These are phyloP conservation scores for Onychomys leucogaster DNA, from an alignment of 2,797 vertebrate genomes.

Conservation along the genomic window DNA sequence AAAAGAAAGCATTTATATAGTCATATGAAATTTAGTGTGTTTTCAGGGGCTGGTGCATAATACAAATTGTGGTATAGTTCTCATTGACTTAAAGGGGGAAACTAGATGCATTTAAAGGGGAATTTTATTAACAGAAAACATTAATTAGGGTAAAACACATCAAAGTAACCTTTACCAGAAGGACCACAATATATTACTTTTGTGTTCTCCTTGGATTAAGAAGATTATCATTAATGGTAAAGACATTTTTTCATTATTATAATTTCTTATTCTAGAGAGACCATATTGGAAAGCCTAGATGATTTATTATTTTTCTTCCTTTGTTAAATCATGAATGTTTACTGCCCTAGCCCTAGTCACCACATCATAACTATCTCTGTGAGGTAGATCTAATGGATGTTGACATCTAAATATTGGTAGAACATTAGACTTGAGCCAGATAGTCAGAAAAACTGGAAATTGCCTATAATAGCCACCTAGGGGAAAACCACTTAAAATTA, in stretches of 20 bases:
- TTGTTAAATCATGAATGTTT: constrained; percentile 34
- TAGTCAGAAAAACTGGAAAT: constrained; percentile 25
- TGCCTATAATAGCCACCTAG: not conserved
- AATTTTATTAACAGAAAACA: constrained; percentile 10
- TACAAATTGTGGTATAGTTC: constrained; percentile 11
- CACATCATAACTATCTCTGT: constrained; percentile 53
- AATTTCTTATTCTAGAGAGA: not conserved
- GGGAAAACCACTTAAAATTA: not conserved
- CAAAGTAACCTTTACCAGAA: constrained; percentile 22
- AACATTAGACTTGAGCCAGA: constrained; percentile 25
- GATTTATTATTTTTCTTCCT: constrained; percentile 22
- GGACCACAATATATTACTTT: not conserved
- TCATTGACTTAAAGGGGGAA: constrained; percentile 20
- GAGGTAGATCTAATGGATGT: constrained; percentile 24
- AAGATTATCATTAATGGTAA: not conserved
- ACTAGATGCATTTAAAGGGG: constrained; percentile 12
- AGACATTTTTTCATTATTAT: not conserved
- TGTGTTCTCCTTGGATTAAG: not conserved
- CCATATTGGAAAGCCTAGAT: not conserved
- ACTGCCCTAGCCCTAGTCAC: not conserved
- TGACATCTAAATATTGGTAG: constrained; percentile 38
- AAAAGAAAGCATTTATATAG: constrained; percentile 29
- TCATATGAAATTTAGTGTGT: constrained; percentile 1
- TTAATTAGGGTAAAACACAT: constrained; percentile 47
- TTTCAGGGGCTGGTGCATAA: constrained; percentile 16